A percentile compares a stretch with the other conserved stretches of the same genome.
Evolutionary conservation across 1,140 invertebrate genomes (phyloP).

Genomic region (Schmidtea mediterranea): DNA sequence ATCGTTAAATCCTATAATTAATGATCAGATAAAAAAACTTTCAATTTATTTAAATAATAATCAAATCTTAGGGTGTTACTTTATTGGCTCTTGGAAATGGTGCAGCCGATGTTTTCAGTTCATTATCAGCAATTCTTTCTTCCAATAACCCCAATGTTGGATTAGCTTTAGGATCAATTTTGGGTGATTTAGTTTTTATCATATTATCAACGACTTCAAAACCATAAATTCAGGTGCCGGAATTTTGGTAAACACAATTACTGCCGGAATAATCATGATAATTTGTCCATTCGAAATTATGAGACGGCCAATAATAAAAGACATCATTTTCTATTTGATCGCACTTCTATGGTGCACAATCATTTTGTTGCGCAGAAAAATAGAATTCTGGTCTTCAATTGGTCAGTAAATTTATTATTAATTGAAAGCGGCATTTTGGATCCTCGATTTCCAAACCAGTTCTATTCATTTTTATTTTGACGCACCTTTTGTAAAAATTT

Average conservation of each 20-base stretch:
- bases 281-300: conserved; percentile 34
- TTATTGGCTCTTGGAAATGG: conserved; percentile 51
- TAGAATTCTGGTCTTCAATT: conserved; percentile 10
- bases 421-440: too few species aligned
- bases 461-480: too few species aligned
- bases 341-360: conserved; percentile 30
- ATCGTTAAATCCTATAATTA: too few species aligned
- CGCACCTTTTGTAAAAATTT: too few species aligned
- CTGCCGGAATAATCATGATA: conserved; percentile 35
- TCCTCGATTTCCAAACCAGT: too few species aligned
- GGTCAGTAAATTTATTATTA: too few species aligned
- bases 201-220: too few species aligned
- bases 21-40: too few species aligned
- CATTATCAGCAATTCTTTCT: conserved; percentile 29
- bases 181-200: too few species aligned
- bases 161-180: conserved; percentile 33
- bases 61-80: conserved; percentile 34
- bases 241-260: conserved; percentile 39
- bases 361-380: conserved; percentile 24
- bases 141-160: conserved; percentile 28
- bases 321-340: conserved; percentile 37
- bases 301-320: conserved; percentile 35
- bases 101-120: conserved; percentile 44
- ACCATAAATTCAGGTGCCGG: conserved; percentile 39
- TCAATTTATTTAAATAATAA: too few species aligned